phyloP scores from a whole-genome alignment of 1,140 invertebrate genomes.

The Atta texana region DNA sequence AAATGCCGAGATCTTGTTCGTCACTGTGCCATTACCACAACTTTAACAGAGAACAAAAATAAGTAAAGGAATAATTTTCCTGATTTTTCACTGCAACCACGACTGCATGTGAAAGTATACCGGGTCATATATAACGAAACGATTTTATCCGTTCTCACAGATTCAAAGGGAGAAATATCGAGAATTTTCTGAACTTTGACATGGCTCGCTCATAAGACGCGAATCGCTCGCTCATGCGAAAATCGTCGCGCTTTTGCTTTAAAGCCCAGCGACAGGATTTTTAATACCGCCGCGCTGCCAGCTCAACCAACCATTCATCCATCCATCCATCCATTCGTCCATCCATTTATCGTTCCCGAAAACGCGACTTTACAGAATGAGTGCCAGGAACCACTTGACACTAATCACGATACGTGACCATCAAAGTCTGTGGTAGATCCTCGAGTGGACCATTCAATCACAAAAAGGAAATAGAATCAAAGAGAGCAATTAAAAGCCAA shows the following conservation, averaged over 20 bases:
- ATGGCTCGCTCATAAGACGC: conserved; percentile 41
- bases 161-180: conserved; percentile 52
- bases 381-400: conserved; percentile 56
- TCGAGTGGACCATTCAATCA: conserved; percentile 57
- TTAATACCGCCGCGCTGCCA: conserved; percentile 36
- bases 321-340: background rate
- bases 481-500: conserved; percentile 76
- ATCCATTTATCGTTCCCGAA: conserved; percentile 2
- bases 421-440: conserved; percentile 64
- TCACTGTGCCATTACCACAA: background rate
- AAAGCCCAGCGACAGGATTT: conserved; percentile 29
- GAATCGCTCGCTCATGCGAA: conserved; percentile 58
- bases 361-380: conserved; percentile 31
- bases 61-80: conserved; percentile 28
- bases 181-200: conserved; percentile 57
- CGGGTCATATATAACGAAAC: conserved; percentile 16
- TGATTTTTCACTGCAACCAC: conserved; percentile 19
- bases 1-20: conserved; percentile 20
- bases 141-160: conserved; percentile 43
- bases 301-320: background rate
- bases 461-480: conserved; percentile 74
- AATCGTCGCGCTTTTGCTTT: conserved; percentile 52
- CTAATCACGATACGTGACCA: conserved; percentile 73
- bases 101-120: background rate
- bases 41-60: conserved; percentile 18